A percentile compares a stretch with the other conserved stretches of the same genome.
Evolutionary conservation across 2,797 vertebrate genomes (phyloP).

Genomic region (Rhabdomys pumilio): DNA sequence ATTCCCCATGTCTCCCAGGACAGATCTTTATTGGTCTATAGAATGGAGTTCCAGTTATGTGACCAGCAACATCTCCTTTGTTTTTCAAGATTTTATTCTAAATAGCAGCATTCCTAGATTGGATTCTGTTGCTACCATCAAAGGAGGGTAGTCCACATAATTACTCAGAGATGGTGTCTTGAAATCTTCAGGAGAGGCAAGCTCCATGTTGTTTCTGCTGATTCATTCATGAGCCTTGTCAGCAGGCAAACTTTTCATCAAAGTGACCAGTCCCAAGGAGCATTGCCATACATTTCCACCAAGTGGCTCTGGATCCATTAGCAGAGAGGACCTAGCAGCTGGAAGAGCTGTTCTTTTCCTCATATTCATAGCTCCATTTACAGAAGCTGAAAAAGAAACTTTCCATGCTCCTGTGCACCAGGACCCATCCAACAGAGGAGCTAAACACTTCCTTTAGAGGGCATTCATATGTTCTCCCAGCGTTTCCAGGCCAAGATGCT

Average conservation of each 20-base stretch:
- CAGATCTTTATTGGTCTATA: not conserved
- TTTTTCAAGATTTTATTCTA: not conserved
- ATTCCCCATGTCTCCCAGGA: not conserved
- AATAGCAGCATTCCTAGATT: not conserved
- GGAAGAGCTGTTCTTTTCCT: conserved; percentile 38
- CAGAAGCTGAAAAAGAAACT: not conserved
- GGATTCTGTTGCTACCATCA: not conserved
- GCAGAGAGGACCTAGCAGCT: not conserved
- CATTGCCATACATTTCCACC: not conserved
- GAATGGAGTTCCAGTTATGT: not conserved
- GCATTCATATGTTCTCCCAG: conserved; percentile 39
- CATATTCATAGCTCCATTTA: conserved; percentile 36
- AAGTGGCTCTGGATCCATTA: not conserved
- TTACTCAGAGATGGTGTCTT: not conserved
- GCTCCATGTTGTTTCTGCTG: not conserved
- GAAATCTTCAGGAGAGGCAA: not conserved
- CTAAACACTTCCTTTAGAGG: not conserved
- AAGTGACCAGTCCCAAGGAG: not conserved
- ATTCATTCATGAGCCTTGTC: not conserved
- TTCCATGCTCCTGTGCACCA: conserved; percentile 69
- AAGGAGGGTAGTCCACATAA: not conserved
- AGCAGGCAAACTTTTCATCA: not conserved
- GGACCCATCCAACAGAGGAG: not conserved
- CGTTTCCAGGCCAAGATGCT: conserved; percentile 26
- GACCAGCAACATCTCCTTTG: not conserved